Evolutionary conservation across 2,888 invertebrate species (phyloP).

Genomic region (Flexamia atlantica): DNA sequence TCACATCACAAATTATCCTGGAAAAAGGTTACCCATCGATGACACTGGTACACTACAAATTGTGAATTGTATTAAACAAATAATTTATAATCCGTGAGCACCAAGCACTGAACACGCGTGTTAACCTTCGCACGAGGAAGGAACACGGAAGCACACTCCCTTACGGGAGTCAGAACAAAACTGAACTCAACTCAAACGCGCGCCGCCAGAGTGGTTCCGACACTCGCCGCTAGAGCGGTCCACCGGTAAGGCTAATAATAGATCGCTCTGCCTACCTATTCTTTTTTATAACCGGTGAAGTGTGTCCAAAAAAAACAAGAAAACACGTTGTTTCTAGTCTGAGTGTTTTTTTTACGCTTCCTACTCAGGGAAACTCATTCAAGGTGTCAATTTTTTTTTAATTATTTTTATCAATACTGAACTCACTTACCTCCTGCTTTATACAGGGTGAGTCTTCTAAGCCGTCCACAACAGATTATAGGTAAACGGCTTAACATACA

Average conservation of each 20-base stretch:
- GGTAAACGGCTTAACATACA: no score
- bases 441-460: no score
- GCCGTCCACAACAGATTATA: no score
- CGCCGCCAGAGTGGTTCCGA: not conserved
- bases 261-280: slow-evolving; percentile 23
- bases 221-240: slow-evolving; percentile 3
- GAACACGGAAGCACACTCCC: not conserved
- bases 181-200: not conserved
- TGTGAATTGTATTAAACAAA: not conserved
- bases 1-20: slow-evolving; percentile 38
- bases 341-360: no score
- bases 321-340: not conserved
- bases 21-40: slow-evolving; percentile 20
- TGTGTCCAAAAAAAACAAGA: not conserved
- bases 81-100: not conserved
- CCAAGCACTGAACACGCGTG: not conserved
- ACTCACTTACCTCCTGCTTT: no score
- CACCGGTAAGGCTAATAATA: slow-evolving; percentile 7
- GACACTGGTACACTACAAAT: slow-evolving; percentile 10
- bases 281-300: not conserved
- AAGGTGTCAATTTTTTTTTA: no score
- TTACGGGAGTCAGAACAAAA: not conserved
- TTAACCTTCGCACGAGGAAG: not conserved
- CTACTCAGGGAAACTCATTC: no score
- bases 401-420: no score